These are phyloP conservation scores for Muntiacus muntjak DNA, from an alignment of 2,113 vertebrate genomes.

Conservation along the genomic window DNA sequence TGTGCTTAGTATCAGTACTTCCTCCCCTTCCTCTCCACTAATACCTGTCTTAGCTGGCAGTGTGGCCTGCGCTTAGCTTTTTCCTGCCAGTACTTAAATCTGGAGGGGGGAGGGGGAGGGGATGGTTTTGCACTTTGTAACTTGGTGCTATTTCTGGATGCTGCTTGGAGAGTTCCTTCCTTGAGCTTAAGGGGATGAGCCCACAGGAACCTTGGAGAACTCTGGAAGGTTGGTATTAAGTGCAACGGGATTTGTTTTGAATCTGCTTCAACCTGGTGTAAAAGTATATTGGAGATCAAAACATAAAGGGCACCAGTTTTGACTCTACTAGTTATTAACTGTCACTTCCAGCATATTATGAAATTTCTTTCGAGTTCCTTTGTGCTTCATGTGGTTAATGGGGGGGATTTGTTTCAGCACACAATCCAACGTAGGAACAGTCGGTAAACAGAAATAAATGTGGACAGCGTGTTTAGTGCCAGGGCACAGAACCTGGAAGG, in stretches of 20 bases:
- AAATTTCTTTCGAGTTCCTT: not conserved
- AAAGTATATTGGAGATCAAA: constrained; percentile 20
- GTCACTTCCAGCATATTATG: not conserved
- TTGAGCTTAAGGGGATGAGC: constrained; percentile 59
- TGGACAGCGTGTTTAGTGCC: not conserved
- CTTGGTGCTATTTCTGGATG: constrained; percentile 51
- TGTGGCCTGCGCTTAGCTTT: not conserved
- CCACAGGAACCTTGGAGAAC: constrained; percentile 41
- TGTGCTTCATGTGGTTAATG: not conserved
- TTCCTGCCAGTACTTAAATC: not conserved
- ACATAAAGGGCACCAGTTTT: not conserved
- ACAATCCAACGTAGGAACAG: not conserved
- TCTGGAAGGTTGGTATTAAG: constrained; percentile 15
- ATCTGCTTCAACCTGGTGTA: not conserved
- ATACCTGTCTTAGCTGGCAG: not conserved
- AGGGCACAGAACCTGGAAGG: not conserved
- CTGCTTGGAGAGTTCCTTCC: constrained; percentile 50
- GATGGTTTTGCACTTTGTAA: constrained; percentile 48
- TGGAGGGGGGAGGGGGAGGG: constrained; percentile 20
- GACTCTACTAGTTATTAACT: not conserved
- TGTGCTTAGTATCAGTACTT: not conserved
- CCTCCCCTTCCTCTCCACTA: not conserved
- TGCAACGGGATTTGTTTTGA: not conserved
- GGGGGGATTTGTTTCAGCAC: not conserved
- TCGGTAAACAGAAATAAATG: not conserved